A percentile compares a stretch with the other conserved stretches of the same genome.
phyloP scores from a whole-genome alignment of 2,113 vertebrate species.

The Chrysemys picta region DNA sequence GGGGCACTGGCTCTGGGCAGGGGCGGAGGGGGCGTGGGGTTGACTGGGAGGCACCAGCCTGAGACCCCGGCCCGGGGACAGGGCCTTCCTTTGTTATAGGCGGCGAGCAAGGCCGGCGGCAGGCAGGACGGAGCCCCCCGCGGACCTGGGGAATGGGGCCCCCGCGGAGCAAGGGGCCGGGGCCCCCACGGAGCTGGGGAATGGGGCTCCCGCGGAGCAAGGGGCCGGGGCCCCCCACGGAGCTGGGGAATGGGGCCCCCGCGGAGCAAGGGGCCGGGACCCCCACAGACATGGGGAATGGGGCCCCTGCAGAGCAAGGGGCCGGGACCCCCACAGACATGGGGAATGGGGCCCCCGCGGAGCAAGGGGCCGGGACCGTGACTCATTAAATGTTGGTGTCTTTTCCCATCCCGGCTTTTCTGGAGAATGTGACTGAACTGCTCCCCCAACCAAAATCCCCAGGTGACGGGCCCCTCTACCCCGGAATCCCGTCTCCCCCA shows the following conservation, averaged over 20 bases:
- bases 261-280: no score
- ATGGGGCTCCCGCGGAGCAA: not conserved
- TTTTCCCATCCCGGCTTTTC: not conserved
- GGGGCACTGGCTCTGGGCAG: not conserved
- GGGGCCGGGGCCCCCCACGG: not conserved
- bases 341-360: not conserved
- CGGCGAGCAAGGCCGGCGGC: not conserved
- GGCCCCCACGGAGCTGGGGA: no score
- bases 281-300: no score
- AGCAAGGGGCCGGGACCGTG: not conserved
- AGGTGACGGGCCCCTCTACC: not conserved
- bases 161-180: not conserved
- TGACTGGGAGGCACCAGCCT: not conserved
- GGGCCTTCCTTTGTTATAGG: slow-evolving; percentile 6
- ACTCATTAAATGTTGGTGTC: no score
- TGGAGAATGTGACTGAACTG: not conserved
- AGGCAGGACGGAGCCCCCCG: not conserved
- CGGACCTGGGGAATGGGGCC: no score
- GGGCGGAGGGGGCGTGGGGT: no score
- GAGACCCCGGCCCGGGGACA: not conserved
- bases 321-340: not conserved
- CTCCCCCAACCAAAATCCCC: no score
- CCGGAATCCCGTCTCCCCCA: not conserved
- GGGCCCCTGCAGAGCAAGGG: not conserved
- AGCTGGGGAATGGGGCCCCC: not conserved